phyloP scores from a whole-genome alignment of 2,113 vertebrate genomes.

The Urocitellus parryii region DNA sequence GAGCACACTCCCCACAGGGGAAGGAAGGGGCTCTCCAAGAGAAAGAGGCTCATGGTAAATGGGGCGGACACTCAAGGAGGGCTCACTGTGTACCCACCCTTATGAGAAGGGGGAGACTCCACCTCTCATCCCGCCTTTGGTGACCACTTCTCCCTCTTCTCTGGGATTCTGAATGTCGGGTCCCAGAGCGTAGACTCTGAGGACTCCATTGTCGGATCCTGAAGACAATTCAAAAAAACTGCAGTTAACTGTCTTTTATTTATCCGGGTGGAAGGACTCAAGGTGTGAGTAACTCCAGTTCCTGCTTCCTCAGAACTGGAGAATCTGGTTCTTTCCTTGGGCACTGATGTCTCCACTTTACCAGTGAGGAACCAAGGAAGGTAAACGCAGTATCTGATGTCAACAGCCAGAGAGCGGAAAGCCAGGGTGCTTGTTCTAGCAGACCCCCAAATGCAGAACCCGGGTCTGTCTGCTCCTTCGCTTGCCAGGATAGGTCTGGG shows the following conservation, averaged over 20 bases:
- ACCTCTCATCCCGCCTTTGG: no score
- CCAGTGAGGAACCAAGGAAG: background rate
- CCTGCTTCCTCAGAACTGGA: background rate
- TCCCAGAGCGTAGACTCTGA: background rate
- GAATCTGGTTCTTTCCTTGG: background rate
- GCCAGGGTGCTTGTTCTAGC: background rate
- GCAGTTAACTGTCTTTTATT: rapidly evolving
- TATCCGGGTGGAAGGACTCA: background rate
- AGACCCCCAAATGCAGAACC: background rate
- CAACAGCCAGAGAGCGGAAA: background rate
- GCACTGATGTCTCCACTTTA: background rate
- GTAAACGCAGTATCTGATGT: background rate
- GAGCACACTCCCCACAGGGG: rapidly evolving
- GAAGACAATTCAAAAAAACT: background rate
- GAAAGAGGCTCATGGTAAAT: background rate
- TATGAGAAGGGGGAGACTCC: background rate
- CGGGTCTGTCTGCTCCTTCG: background rate
- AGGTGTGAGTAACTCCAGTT: background rate
- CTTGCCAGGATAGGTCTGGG: rapidly evolving
- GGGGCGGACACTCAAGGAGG: background rate
- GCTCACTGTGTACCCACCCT: background rate
- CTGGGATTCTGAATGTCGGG: rapidly evolving
- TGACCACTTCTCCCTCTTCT: background rate
- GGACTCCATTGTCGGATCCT: background rate
- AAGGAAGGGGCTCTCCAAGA: background rate